Conservation (phyloP, 1,140 invertebrate species). For the Pteromalus puparum region DNA sequence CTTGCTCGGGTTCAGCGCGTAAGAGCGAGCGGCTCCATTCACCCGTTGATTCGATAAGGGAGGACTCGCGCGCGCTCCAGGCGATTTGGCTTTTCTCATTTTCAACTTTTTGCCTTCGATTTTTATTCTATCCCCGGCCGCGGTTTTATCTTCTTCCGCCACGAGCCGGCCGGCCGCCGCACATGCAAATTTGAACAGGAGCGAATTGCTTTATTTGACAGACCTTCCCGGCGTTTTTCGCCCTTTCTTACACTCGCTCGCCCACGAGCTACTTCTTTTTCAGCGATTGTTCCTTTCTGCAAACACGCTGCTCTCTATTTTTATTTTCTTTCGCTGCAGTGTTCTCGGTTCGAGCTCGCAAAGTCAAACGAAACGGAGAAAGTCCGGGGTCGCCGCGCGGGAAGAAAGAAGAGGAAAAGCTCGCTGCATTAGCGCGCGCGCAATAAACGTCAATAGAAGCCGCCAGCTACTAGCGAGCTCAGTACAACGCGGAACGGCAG, state of each 20-base stretch:
- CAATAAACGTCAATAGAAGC: slow-evolving; percentile 58
- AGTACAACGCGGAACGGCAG: background rate
- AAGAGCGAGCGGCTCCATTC: slow-evolving; percentile 65
- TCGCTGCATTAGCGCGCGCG: slow-evolving; percentile 8
- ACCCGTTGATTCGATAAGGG: slow-evolving; percentile 73
- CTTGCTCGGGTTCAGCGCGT: slow-evolving; percentile 17
- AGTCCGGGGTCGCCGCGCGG: background rate
- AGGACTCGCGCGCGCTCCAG: slow-evolving; percentile 58
- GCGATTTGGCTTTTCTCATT: slow-evolving; percentile 55
- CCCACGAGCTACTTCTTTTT: background rate
- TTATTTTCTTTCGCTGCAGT: background rate
- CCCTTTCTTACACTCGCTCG: background rate
- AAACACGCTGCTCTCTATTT: background rate
- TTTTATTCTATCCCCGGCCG: slow-evolving; percentile 35
- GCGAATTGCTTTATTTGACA: slow-evolving; percentile 19
- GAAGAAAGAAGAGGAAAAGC: slow-evolving; percentile 13
- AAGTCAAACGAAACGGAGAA: slow-evolving; percentile 1
- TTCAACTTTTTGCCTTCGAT: slow-evolving; percentile 52
- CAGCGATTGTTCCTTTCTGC: background rate
- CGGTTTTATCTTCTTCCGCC: slow-evolving; percentile 42
- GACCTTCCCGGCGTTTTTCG: background rate
- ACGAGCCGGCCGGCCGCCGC: background rate
- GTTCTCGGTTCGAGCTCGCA: background rate
- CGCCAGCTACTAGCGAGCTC: slow-evolving; percentile 37
- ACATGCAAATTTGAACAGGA: slow-evolving; percentile 41